Percentiles rank a stretch among this genome's conserved stretches.
phyloP scores from a whole-genome alignment of 1,140 invertebrate species.

The Aphidius gifuensis region DNA sequence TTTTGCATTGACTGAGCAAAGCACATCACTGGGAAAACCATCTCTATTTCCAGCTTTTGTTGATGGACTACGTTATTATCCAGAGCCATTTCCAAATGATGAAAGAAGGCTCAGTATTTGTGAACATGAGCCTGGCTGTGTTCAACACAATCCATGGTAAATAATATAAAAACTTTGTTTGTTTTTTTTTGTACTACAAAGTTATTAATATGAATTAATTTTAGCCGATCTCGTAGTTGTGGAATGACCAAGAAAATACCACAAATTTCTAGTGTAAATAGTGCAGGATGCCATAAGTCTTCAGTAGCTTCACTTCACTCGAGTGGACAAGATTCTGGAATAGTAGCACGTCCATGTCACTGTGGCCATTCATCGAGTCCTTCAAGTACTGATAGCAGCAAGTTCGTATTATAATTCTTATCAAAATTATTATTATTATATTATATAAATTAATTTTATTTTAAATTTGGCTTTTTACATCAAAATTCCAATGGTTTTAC shows the following conservation, averaged over 20 bases:
- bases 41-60: constrained; percentile 41
- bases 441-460: no score
- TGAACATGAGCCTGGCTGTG: constrained; percentile 42
- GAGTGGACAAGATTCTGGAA: constrained; percentile 76
- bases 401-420: constrained; percentile 52
- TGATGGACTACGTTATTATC: constrained; percentile 42
- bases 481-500: neutral
- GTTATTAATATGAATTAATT: no score
- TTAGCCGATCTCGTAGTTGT: constrained; percentile 21
- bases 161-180: constrained; percentile 1
- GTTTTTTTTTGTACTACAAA: neutral
- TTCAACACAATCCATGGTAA: constrained; percentile 41
- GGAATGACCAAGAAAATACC: constrained; percentile 19
- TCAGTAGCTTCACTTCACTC: constrained; percentile 75
- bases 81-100: constrained; percentile 39
- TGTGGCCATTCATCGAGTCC: constrained; percentile 67
- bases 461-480: neutral
- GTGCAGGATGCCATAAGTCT: constrained; percentile 56
- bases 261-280: constrained; percentile 4
- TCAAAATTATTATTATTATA: no score
- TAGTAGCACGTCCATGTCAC: constrained; percentile 60
- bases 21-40: constrained; percentile 38
- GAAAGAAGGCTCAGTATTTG: constrained; percentile 38
- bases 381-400: constrained; percentile 67
- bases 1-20: constrained; percentile 40